Conservation (phyloP, 2,113 vertebrate genomes). For the Phylloscopus trochilus region DNA sequence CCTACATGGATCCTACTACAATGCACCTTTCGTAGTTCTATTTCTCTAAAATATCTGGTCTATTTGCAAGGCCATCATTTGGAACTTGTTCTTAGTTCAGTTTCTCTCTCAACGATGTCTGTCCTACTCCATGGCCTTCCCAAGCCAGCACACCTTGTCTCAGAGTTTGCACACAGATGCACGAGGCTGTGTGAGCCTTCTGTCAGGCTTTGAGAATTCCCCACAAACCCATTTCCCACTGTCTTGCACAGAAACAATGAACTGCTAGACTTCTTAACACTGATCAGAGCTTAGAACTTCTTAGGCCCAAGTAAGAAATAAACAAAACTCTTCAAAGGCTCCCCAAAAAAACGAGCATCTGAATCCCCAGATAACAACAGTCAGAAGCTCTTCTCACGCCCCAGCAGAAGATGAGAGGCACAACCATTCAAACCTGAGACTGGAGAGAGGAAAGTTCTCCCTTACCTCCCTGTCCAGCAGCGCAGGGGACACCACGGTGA, state of each 20-base stretch:
- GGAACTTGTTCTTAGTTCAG: not conserved
- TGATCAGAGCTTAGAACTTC: not conserved
- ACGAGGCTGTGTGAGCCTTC: not conserved
- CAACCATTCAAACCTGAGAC: rapidly evolving
- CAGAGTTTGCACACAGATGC: not conserved
- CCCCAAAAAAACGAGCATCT: not conserved
- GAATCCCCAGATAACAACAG: rapidly evolving
- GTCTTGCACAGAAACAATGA: not conserved
- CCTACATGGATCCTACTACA: not conserved
- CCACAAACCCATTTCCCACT: not conserved
- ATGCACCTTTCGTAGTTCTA: not conserved
- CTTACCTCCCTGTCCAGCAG: conserved; percentile 93
- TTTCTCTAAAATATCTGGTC: not conserved
- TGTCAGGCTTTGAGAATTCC: not conserved
- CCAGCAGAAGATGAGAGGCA: not conserved
- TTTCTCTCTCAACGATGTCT: not conserved
- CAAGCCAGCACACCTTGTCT: not conserved
- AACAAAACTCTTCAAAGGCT: not conserved
- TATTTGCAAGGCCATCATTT: not conserved
- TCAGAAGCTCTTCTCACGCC: not conserved
- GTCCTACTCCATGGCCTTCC: not conserved
- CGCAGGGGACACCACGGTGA: conserved; percentile 88
- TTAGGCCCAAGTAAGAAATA: not conserved
- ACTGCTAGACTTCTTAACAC: not conserved
- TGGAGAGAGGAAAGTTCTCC: rapidly evolving